Base-by-base conservation (phyloP, 2,113 vertebrate genomes). In the Chrysochloris asiatica region DNA sequence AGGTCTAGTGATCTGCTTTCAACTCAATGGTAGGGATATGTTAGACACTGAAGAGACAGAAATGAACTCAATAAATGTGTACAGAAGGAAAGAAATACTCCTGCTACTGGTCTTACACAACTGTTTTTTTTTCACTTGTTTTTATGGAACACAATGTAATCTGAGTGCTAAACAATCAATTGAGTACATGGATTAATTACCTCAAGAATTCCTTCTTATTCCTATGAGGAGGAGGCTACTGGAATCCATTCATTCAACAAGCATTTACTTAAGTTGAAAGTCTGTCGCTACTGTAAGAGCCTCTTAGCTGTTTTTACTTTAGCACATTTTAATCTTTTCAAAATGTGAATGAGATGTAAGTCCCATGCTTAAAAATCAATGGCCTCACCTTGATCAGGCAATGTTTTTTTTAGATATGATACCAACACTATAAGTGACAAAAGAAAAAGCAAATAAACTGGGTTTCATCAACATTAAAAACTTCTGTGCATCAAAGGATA, bases 391-490 rank as follows among this genome's bases (percentile, higher is more conserved):
- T 56, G n/a, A 63, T 77, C 54, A 45, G 54, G 71, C 50, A 82
- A 67, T 59, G 52, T 38, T 78, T 36, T n/a, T 92, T 7, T 72
- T 45, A 89, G 41, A 24, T 80, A 50, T 9, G 59, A 43, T 13
- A 82, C 50, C 50, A 65, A 86, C 65, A 86, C 22, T 48, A 30
- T 11, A 67, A 67, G 36, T 13, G 85, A 45, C 4, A 67, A 82
- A 54, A 80, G 33, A 48, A 82, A 54, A 48, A 86, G 54, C 0
- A 26, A 14, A 50, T 78, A 63, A 73, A 78, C 8, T 59, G 14
- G 17, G 87, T 41, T 90, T 89, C 80, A 76, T 43, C 28, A 83
- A 90, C 82, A 83, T 83, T 80, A 45, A 89, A 86, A 81, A 61
- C 11, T 33, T 77, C 38, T 85, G 36, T 71, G 36, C 9, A 48